These are phyloP conservation scores for Lasioglossum oenotherae DNA, from an alignment of 2,888 invertebrate species.

Conservation along the genomic window DNA sequence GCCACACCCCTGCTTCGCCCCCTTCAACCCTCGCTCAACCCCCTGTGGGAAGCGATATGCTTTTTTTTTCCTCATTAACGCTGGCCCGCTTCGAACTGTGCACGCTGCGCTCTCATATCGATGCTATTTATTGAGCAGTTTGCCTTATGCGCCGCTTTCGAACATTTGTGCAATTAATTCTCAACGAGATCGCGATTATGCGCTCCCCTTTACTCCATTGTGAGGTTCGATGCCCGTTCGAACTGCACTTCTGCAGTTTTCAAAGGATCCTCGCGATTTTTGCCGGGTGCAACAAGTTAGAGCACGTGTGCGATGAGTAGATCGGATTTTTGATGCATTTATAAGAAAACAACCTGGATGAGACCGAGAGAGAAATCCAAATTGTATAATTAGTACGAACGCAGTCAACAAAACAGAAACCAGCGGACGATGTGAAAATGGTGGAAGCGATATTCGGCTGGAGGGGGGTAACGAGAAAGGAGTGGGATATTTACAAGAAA, in stretches of 20 bases:
- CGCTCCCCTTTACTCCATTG: background rate
- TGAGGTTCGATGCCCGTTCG: background rate
- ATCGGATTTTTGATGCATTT: background rate
- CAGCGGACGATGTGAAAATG: background rate
- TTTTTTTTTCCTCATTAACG: slow-evolving; percentile 48
- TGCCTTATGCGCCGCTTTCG: background rate
- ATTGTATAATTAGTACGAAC: too few relatives aligned
- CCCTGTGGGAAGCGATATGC: background rate
- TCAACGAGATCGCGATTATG: background rate
- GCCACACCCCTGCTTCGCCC: background rate
- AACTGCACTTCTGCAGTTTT: background rate
- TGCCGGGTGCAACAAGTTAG: slow-evolving; percentile 21
- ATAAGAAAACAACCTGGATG: too few relatives aligned
- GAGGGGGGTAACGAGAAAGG: background rate
- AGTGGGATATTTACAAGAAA: background rate
- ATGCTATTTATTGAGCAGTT: slow-evolving; percentile 41
- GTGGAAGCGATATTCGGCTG: background rate
- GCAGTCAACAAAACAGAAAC: background rate
- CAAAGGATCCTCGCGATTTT: background rate
- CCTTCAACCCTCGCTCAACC: background rate
- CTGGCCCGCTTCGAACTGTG: slow-evolving; percentile 9
- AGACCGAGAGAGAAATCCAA: too few relatives aligned
- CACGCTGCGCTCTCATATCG: slow-evolving; percentile 34
- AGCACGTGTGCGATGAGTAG: background rate
- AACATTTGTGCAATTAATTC: slow-evolving; percentile 4